Evolutionary conservation across 2,797 vertebrate genomes (phyloP).

Genomic region (Caiman crocodilus): DNA sequence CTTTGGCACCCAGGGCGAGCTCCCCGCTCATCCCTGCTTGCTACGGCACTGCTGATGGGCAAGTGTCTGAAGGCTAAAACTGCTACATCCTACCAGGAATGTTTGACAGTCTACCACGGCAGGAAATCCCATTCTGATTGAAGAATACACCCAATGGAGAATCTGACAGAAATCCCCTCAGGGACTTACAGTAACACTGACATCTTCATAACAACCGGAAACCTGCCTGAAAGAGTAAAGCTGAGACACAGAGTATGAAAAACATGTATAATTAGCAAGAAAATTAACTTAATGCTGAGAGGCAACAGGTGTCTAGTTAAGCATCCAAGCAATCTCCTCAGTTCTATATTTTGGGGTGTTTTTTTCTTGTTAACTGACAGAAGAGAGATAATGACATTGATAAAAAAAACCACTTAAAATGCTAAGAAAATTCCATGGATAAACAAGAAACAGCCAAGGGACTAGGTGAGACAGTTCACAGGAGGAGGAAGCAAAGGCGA

Average conservation of each 20-base stretch:
- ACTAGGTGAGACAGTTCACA: neutral
- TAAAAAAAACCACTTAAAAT: conserved; percentile 23
- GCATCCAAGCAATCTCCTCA: conserved; percentile 40
- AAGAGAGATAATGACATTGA: conserved; percentile 45
- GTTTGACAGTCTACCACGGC: neutral
- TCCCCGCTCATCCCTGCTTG: no score
- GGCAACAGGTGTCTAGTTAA: conserved; percentile 70
- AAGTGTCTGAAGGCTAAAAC: neutral
- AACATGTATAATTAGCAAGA: conserved; percentile 33
- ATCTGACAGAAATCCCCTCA: neutral
- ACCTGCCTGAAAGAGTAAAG: conserved; percentile 17
- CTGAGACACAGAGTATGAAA: neutral
- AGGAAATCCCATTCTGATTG: neutral
- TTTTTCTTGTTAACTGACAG: conserved; percentile 20
- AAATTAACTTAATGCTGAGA: conserved; percentile 71
- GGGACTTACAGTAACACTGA: neutral
- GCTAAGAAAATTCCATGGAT: conserved; percentile 26
- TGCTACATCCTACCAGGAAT: neutral
- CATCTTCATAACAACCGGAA: neutral
- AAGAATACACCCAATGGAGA: neutral
- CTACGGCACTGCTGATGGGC: neutral
- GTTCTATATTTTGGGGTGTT: conserved; percentile 41
- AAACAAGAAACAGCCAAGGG: conserved; percentile 35
- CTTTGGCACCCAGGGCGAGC: no score
- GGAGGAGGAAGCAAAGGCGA: neutral